A percentile compares a stretch with the other conserved stretches of the same genome.
phyloP scores from a whole-genome alignment of 2,797 vertebrate genomes.

The Eulemur coronatus region DNA sequence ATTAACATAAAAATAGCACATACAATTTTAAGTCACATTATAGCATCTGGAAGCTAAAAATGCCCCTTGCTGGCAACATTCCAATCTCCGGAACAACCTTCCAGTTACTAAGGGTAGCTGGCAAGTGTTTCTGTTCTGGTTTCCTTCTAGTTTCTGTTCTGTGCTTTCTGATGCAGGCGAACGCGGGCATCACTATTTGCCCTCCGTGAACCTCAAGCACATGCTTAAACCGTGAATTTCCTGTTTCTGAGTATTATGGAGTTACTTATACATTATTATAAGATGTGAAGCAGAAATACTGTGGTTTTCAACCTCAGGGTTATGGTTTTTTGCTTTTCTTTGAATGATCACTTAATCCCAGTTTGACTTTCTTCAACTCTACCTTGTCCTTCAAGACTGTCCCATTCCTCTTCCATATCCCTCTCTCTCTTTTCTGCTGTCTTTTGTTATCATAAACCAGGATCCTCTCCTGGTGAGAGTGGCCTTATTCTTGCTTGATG shows the following conservation, averaged over 20 bases:
- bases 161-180: not conserved
- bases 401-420: not conserved
- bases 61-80: not conserved
- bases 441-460: not conserved
- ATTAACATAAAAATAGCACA: not conserved
- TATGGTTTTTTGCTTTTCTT: not conserved
- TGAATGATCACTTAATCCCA: not conserved
- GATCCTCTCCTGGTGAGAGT: not conserved
- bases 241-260: not conserved
- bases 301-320: not conserved
- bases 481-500: not conserved
- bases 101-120: not conserved
- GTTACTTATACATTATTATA: not conserved
- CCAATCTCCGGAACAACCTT: not conserved
- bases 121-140: not conserved
- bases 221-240: not conserved
- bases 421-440: not conserved
- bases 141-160: not conserved
- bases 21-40: not conserved
- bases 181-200: too few relatives aligned
- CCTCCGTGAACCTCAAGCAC: not conserved
- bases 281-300: not conserved
- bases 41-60: not conserved
- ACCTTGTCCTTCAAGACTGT: not conserved
- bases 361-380: not conserved